phyloP scores from a whole-genome alignment of 2,888 invertebrate genomes.

The Vanessa cardui region DNA sequence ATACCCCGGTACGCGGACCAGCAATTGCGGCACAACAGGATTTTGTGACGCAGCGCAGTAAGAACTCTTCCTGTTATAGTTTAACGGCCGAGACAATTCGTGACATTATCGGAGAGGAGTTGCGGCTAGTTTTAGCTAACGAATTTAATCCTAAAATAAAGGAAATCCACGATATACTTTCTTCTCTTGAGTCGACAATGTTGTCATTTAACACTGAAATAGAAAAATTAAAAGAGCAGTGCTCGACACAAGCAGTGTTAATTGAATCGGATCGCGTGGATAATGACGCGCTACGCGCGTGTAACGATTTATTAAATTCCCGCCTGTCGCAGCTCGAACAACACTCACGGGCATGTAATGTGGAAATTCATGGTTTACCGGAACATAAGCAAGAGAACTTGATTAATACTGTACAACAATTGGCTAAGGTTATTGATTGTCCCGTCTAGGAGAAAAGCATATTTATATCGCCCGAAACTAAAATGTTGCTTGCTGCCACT shows the following conservation, averaged over 20 bases:
- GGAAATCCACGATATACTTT: not conserved
- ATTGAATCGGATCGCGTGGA: not conserved
- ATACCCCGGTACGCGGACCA: no score
- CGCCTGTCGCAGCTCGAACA: not conserved
- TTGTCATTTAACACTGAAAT: conserved; percentile 3
- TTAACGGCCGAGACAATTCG: not conserved
- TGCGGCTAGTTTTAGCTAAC: not conserved
- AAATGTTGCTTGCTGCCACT: no score
- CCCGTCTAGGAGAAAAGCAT: no score
- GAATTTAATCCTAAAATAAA: conserved; percentile 2
- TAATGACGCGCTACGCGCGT: not conserved
- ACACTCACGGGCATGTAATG: no score
- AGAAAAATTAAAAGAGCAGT: not conserved
- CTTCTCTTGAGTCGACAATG: conserved; percentile 3
- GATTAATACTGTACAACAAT: no score
- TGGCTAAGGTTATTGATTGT: no score
- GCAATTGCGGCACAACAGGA: no score
- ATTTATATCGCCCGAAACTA: no score
- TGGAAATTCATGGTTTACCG: no score
- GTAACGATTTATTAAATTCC: conserved; percentile 1
- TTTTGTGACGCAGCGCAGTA: no score
- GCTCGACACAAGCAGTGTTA: no score
- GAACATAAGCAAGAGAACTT: no score
- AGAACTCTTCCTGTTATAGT: not conserved
- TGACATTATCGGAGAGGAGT: not conserved